These are phyloP conservation scores for Malurus melanocephalus DNA, from an alignment of 2,113 vertebrate genomes.

Conservation along the genomic window DNA sequence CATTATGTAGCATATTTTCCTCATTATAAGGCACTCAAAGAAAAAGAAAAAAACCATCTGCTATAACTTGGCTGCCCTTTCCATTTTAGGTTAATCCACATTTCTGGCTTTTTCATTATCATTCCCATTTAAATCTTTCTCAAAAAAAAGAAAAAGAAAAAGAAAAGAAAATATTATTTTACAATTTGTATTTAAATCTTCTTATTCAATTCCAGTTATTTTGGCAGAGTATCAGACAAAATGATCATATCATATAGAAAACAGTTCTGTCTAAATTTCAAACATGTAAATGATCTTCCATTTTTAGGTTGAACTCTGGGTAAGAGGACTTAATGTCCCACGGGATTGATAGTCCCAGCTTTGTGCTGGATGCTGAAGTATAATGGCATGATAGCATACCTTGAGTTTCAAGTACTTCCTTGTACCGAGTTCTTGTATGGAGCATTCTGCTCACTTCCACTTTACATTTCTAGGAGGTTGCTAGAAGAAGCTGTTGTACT, in stretches of 20 bases:
- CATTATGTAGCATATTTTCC: slow-evolving; percentile 50
- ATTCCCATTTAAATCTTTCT: slow-evolving; percentile 18
- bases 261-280: neutral
- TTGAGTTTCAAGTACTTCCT: neutral
- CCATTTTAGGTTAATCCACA: slow-evolving; percentile 33
- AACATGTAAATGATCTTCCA: neutral
- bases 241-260: neutral
- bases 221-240: slow-evolving; percentile 5
- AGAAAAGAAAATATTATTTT: neutral
- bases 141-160: neutral
- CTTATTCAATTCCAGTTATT: neutral
- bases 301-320: neutral
- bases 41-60: slow-evolving; percentile 58
- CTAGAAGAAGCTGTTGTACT: neutral
- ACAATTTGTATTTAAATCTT: neutral
- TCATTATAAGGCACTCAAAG: slow-evolving; percentile 49
- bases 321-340: neutral
- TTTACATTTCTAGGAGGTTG: neutral
- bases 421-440: neutral
- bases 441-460: neutral
- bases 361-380: neutral
- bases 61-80: slow-evolving; percentile 60
- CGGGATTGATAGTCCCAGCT: neutral
- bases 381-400: neutral
- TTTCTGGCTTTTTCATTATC: slow-evolving; percentile 38